These are phyloP conservation scores for Trematomus loennbergii DNA, from an alignment of 2,113 vertebrate species.

Conservation along the genomic window DNA sequence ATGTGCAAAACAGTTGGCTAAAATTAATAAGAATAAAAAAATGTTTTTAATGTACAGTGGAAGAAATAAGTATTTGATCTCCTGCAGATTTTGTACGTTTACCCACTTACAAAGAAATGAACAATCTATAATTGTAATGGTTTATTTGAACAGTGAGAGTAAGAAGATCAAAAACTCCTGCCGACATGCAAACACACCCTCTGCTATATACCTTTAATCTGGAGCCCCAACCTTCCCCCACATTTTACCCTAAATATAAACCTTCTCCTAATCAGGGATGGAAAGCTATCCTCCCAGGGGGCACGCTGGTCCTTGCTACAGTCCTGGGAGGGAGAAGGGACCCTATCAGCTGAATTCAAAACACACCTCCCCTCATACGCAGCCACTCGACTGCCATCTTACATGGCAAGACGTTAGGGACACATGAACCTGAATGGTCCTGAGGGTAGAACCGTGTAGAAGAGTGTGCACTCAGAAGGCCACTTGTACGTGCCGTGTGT, in stretches of 20 bases:
- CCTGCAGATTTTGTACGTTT: too few species aligned
- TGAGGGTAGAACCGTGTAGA: too few species aligned
- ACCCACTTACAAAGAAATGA: too few species aligned
- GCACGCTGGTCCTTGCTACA: neutral
- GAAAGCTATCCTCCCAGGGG: constrained; percentile 42
- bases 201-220: constrained; percentile 13
- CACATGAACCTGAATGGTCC: neutral
- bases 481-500: too few species aligned
- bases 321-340: constrained; percentile 3
- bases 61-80: too few species aligned
- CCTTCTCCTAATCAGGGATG: constrained; percentile 69
- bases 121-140: too few species aligned
- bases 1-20: too few species aligned
- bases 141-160: too few species aligned
- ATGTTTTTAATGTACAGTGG: too few species aligned
- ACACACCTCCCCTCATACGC: constrained; percentile 18
- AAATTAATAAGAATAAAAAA: too few species aligned
- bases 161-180: too few species aligned
- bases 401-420: neutral
- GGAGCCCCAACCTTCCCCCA: constrained; percentile 48
- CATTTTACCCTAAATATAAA: constrained; percentile 73
- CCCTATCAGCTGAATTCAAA: constrained; percentile 43
- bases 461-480: too few species aligned
- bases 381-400: constrained; percentile 9
- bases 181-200: neutral